These are phyloP conservation scores for Akabosia matsudoensis DNA, from an alignment of 1,140 invertebrate genomes.

Conservation along the genomic window DNA sequence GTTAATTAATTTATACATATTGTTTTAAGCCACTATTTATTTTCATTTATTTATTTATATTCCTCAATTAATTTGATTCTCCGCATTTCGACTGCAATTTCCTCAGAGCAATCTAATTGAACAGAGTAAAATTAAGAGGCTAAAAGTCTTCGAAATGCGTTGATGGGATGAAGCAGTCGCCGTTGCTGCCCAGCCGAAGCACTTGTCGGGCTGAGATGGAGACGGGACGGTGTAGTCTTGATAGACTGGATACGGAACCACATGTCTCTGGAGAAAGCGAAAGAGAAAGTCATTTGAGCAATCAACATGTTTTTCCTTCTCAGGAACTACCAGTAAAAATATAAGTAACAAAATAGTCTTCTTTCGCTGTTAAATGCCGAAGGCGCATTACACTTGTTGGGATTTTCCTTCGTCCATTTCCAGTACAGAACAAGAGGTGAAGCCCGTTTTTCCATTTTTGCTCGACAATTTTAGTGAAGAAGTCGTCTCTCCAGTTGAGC, in stretches of 20 bases:
- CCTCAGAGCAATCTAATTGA: not conserved
- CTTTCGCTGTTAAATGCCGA: too few relatives aligned
- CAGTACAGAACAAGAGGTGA: slow-evolving; percentile 37
- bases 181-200: not conserved
- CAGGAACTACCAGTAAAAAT: too few relatives aligned
- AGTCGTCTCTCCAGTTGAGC: slow-evolving; percentile 27
- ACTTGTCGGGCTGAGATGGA: not conserved
- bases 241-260: slow-evolving; percentile 7
- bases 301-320: not conserved
- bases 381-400: slow-evolving; percentile 21
- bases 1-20: not conserved
- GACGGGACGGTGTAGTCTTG: not conserved
- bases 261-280: not conserved
- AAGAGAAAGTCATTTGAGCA: not conserved
- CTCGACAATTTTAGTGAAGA: slow-evolving; percentile 29
- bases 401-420: slow-evolving; percentile 11
- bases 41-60: not conserved
- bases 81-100: too few relatives aligned
- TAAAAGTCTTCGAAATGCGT: not conserved
- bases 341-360: not conserved
- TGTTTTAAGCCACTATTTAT: not conserved
- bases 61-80: too few relatives aligned
- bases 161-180: not conserved
- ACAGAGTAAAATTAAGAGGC: not conserved
- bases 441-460: slow-evolving; percentile 32